Evolutionary conservation across 2,888 invertebrate genomes (phyloP).

Genomic region (Drosophila greeni): DNA sequence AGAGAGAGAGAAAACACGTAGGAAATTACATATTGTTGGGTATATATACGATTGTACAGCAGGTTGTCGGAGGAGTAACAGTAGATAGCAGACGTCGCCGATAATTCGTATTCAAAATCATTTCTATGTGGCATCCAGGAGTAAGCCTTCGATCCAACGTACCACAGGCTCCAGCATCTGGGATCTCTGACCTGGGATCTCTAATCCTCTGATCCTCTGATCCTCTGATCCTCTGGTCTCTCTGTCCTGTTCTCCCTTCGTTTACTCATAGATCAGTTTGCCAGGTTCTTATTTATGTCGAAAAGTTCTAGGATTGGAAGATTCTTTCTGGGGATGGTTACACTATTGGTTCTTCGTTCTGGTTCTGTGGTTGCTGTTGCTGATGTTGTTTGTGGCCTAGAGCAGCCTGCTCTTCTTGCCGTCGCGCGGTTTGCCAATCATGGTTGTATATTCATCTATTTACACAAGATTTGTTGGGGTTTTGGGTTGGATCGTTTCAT

Average conservation of each 20-base stretch:
- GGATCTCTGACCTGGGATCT: conserved; percentile 15
- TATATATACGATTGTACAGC: conserved; percentile 57
- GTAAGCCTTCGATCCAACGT: conserved; percentile 48
- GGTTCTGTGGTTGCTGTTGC: conserved; percentile 15
- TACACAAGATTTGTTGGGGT: conserved; percentile 60
- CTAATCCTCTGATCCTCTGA: conserved; percentile 8
- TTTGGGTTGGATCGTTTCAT: conserved; percentile 56
- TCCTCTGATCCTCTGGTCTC: neutral
- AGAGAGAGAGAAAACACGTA: conserved; percentile 57
- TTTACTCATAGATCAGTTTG: conserved; percentile 26
- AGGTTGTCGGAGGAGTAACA: conserved; percentile 53
- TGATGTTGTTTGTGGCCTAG: conserved; percentile 58
- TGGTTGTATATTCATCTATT: conserved; percentile 79
- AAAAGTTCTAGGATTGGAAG: conserved; percentile 21
- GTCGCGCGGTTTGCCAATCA: conserved; percentile 79
- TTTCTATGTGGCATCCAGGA: conserved; percentile 42
- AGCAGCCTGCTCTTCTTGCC: conserved; percentile 79
- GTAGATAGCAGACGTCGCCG: conserved; percentile 56
- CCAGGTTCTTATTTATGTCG: conserved; percentile 31
- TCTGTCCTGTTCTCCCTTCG: conserved; percentile 7
- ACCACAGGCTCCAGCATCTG: conserved; percentile 49
- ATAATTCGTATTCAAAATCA: conserved; percentile 28
- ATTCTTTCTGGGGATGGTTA: conserved; percentile 18
- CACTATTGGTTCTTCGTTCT: conserved; percentile 31
- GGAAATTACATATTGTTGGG: conserved; percentile 60